Evolutionary conservation across 2,888 invertebrate genomes (phyloP), one percentile per base, ranked within the genome.

Genomic region (Drosophila birchii): DNA sequence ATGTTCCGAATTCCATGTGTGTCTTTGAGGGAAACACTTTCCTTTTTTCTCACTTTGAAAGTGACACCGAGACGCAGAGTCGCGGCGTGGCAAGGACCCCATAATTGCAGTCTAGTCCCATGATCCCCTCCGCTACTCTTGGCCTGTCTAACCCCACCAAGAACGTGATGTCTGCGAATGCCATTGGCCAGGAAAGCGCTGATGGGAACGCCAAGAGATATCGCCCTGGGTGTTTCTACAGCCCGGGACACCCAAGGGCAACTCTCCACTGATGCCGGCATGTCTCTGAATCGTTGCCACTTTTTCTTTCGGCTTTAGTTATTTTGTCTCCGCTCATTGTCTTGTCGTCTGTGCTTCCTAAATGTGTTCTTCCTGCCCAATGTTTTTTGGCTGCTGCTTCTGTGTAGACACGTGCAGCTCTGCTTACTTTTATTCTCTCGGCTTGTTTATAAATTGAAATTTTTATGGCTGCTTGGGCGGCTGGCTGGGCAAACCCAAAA

Each of bases 141-240:
- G 3, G 14, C 43, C 51, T 5, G 32, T 16, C n/a, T n/a, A 12
- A 23, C 39, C 45, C 12, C 61, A 39, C 11, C 32, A 59, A 84
- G 64, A n/a, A 79, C 84, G 76, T 80, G 83, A 45, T 67, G 81
- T 86, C 81, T 83, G 81, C 79, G 60, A 70, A 72, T 70, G 61
- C 45, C 72, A 43, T 23, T 34, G 41, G 38, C 45, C 72, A n/a
- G n/a, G 69, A 87, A n/a, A n/a, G n/a, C 88, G 83, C n/a, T 83
- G 86, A 86, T 86, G 88, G 70, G 88, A 76, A 83, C 82, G 74
- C 86, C 72, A 88, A 83, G 75, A 81, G 39, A 87, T 75, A 83
- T 83, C 75, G 78, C 66, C 69, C 41, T 62, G 63, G 66, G 29
- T 71, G 64, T 72, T 61, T 55, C 36, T 39, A 18, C 59, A 32